Evolutionary conservation across 2,888 invertebrate species (phyloP), one percentile per base, ranked within the genome.

Genomic region (Empis livida): DNA sequence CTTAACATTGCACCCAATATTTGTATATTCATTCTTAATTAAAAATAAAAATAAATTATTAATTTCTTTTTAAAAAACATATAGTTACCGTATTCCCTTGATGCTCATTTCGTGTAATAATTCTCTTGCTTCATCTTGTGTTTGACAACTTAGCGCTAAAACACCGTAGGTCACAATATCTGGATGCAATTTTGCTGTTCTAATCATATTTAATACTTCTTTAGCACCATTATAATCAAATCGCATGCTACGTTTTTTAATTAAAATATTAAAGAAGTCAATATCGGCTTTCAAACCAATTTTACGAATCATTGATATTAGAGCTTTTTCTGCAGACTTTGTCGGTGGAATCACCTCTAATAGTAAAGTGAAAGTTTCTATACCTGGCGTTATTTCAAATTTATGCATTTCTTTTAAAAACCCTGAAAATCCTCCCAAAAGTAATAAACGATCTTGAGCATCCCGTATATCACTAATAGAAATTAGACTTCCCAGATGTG

Each of bases 141-240:
- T 79, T 49, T 67, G 71, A 64, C 94, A 94, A 11, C 85, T 79
- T 58, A 92, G 67, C 1, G 94, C 84, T 49, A 95, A 66, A 2
- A 85, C 80, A 39, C 92, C 93, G 71, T 85, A 95, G 0, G 94
- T 94, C 56, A 87, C 75, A 55, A 91, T 74, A 65, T 92, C 79
- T 1, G 83, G 80, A 52, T 71, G 68, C 20, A 85, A 62, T 46
- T 67, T 71, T 43, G 77, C 76, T 15, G 71, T 70, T 49, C 71
- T 62, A 53, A 84, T 76, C 56, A 79, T 66, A 13, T 69, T 58
- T 45, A 75, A 65, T 1, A 83, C 77, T 55, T 74, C 75, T 72
- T 77, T 77, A 13, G 88, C 91, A 55, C 73, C 75, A 45, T 77
- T 71, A 62, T 80, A 82, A 61, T 87, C 82, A 48, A 66, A 71